These are phyloP conservation scores for Nezara viridula DNA, from an alignment of 2,888 invertebrate species.

Conservation along the genomic window DNA sequence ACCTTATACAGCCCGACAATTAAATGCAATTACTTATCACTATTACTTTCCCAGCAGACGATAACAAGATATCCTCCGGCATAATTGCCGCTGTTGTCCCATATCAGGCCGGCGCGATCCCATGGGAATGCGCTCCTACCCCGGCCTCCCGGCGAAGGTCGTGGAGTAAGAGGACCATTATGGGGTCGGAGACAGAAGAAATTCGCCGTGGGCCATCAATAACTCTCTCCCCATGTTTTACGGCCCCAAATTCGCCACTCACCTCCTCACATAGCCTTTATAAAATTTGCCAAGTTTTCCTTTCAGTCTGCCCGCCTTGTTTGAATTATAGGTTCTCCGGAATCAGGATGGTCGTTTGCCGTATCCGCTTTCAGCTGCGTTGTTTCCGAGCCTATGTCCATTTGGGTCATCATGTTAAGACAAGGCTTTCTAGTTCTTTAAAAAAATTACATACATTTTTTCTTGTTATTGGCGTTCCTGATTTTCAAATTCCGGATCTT, in stretches of 20 bases:
- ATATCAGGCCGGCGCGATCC: neutral
- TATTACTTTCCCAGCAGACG: neutral
- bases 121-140: neutral
- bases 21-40: neutral
- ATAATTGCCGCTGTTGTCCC: neutral
- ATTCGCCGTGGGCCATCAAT: slow-evolving; percentile 12
- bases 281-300: slow-evolving; percentile 17
- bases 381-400: neutral
- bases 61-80: neutral
- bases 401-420: neutral
- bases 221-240: slow-evolving; percentile 7
- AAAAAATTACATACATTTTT: neutral
- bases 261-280: neutral
- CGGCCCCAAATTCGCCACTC: neutral
- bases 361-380: neutral
- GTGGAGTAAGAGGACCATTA: slow-evolving; percentile 37
- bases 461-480: neutral
- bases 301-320: neutral
- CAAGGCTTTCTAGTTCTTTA: neutral
- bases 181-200: neutral
- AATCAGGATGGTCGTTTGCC: neutral
- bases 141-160: neutral
- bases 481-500: neutral
- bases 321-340: neutral
- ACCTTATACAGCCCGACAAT: neutral